A percentile compares a stretch with the other conserved stretches of the same genome.
Conservation (phyloP, 2,888 invertebrate species). For the Scaptomyza flava region DNA sequence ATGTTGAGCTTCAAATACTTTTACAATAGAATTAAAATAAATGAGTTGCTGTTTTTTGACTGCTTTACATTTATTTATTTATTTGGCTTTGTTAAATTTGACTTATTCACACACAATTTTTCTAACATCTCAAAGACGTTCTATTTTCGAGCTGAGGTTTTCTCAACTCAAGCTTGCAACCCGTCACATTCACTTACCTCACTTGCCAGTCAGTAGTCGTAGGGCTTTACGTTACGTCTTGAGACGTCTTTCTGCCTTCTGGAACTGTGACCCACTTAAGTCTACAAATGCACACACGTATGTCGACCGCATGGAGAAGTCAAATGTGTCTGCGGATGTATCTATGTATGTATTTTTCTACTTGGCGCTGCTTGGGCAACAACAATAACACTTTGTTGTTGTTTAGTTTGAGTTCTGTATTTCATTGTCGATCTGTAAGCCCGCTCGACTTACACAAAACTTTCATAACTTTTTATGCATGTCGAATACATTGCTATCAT, state of each 20-base stretch:
- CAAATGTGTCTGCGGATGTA: neutral
- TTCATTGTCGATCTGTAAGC: conserved; percentile 25
- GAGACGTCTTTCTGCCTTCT: neutral
- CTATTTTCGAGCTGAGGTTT: conserved; percentile 24
- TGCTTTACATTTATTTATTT: neutral
- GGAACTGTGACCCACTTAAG: conserved; percentile 5
- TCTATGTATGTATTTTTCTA: conserved; percentile 23
- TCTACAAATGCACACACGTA: neutral
- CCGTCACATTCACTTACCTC: conserved; percentile 45
- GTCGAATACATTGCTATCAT: conserved; percentile 27
- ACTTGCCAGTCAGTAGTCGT: conserved; percentile 28
- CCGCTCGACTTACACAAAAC: conserved; percentile 44
- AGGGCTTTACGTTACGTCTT: conserved; percentile 11
- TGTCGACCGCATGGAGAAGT: neutral
- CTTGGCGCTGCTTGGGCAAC: conserved; percentile 32
- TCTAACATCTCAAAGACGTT: neutral
- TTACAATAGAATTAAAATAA: no score
- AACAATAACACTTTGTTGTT: conserved; percentile 46
- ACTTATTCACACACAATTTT: neutral
- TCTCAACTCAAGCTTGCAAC: conserved; percentile 39
- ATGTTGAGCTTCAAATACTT: no score
- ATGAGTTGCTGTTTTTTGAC: no score
- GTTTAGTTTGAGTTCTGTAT: conserved; percentile 6
- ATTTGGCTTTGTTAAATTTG: neutral
- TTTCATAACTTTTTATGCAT: conserved; percentile 72